Evolutionary conservation across 1,140 invertebrate genomes (phyloP).

Genomic region (Drosophila bocqueti): DNA sequence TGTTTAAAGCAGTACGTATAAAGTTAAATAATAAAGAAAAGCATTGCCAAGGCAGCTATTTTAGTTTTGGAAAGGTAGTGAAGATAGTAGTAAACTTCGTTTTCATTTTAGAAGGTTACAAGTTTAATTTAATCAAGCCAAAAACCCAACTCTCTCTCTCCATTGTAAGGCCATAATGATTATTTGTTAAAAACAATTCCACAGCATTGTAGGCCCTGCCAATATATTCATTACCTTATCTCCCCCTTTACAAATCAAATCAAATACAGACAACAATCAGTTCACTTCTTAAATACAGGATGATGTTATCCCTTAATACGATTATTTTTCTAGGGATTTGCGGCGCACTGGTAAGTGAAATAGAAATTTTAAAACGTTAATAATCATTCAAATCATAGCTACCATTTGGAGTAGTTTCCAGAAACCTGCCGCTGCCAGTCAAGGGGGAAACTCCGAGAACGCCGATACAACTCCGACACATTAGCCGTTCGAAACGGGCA

Average conservation of each 20-base stretch:
- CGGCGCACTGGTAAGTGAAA: conserved; percentile 7
- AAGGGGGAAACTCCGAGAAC: not conserved
- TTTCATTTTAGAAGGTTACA: not conserved
- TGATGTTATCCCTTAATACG: not conserved
- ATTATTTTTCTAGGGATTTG: conserved; percentile 2
- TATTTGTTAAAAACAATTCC: not conserved
- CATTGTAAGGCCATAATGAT: not conserved
- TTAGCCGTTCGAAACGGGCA: conserved; percentile 9
- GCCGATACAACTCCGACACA: not conserved
- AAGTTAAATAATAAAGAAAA: not conserved
- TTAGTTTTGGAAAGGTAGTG: not conserved
- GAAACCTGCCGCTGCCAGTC: not conserved
- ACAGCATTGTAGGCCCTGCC: not conserved
- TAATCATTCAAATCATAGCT: conserved; percentile 1
- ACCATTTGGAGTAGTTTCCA: not conserved
- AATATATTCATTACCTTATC: conserved; percentile 1
- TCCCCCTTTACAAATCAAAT: not conserved
- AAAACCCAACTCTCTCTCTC: too few species aligned
- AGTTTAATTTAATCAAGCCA: not conserved
- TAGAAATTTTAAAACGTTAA: not conserved
- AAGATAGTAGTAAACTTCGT: not conserved
- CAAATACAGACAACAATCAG: not conserved
- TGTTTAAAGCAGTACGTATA: not conserved
- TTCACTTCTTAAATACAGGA: not conserved
- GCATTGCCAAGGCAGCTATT: not conserved